Base-by-base conservation (phyloP, 2,797 vertebrate genomes). In the Eulemur albifrons region DNA sequence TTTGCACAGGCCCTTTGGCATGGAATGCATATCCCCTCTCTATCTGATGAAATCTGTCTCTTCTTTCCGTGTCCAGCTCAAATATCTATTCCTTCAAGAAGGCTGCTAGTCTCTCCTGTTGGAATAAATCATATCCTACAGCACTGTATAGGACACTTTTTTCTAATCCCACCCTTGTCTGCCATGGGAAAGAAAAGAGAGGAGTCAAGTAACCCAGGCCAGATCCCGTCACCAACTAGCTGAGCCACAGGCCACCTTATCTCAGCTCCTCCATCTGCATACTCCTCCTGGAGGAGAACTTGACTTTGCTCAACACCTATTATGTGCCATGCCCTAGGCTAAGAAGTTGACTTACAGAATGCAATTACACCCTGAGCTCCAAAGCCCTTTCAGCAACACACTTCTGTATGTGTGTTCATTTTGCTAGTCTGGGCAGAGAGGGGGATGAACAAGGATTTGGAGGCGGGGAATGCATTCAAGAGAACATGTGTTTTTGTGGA, bases 21-120 rank as follows among this genome's bases (percentile, higher is more conserved):
- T 15, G 7, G 25, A 52, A 30, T 21, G 18, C 3, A 20, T 3
- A 2, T 5, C 5, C 11, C 11, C 2, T 17, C 8, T 3, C 17
- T 48, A 59, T 35, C 50, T 32, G n/a, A 54, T 45, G 65, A 76
- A 84, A 70, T 59, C 48, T 11, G 25, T n/a, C 45, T 90, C 65
- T 89, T 67, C 80, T 50, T 84, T 88, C 54, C 76, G 17, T n/a
- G 48, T 73, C 38, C 77, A 40, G 52, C 52, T 70, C 59, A 48
- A 40, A 7, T 63, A 72, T 17, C 80, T 67, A 4, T 18, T 79
- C 48, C 48, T 91, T 65, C 35, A 59, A 52, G 79, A 61, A 80
- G 50, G 2, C 35, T 67, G 21, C 59, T 13, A 21, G 30, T 17
- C 10, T 70, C 15, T 76, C 57, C 76, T 35, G 10, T 35, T 32